Base-by-base conservation (phyloP, 2,113 vertebrate genomes). In the Urocitellus parryii region DNA sequence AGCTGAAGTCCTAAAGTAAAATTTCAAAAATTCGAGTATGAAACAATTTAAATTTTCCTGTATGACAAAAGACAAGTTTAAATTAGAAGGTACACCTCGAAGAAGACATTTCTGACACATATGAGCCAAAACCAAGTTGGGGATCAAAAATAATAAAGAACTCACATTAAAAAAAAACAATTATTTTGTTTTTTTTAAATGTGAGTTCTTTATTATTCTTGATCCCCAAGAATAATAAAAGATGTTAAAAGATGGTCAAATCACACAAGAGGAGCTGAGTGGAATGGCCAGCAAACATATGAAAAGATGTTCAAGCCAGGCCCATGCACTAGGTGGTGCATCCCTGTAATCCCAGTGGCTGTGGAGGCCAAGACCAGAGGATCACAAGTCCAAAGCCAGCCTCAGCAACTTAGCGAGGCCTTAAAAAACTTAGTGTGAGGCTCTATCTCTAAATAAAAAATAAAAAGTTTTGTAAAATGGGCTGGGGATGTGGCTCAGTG, bases 121-220 rank as follows among this genome's bases (percentile, higher is more conserved):
- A 34, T 53, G 58, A 42, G 27, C 45, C 16, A 74, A 72, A 90
- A 89, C 5, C 3, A 79, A 51, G 2, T 65, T 34, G 9, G 24
- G 8, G 10, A 29, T 83, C n/a, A 78, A 83, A 24, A 91, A 94
- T 37, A 32, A 70, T 68, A 94, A 88, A 80, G 24, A 93, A 34
- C 39, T 79, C 53, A 56, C 14, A 73, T 42, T 73, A 8, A 9
- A 9, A 45, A 45, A 45, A 45, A 45, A 1, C 45, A 45, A 45
- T 45, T 45, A 45, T 45, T 45, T 45, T 45, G 45, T 8, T 45
- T 9, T 45, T 45, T 45, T 45, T 45, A 45, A 45, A 45, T 45
- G 8, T 45, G 45, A 45, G 45, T 45, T 45, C 45, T 45, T 45
- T 45, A 45, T 45, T 45, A 45, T 45, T 45, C 45, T 45, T 45